These are phyloP conservation scores for Daboia siamensis DNA, from an alignment of 2,113 vertebrate genomes.

Conservation along the genomic window DNA sequence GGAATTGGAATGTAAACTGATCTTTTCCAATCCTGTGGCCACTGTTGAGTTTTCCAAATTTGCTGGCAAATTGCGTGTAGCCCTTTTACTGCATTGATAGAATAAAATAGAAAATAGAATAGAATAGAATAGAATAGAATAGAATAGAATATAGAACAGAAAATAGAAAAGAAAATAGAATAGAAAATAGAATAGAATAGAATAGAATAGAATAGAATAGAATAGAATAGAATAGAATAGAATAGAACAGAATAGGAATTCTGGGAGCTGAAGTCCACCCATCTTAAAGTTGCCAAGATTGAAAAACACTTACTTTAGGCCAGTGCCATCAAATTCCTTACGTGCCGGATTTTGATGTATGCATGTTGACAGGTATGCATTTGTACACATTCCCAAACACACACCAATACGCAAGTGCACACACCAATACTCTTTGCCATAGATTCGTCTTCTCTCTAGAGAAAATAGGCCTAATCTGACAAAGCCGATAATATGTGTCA, in stretches of 20 bases:
- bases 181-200: too few relatives aligned
- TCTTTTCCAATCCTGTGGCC: too few relatives aligned
- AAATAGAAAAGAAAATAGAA: too few relatives aligned
- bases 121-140: too few relatives aligned
- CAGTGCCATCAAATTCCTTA: not conserved
- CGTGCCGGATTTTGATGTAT: not conserved
- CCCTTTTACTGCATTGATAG: too few relatives aligned
- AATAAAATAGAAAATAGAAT: too few relatives aligned
- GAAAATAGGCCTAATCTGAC: not conserved
- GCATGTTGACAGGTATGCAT: not conserved
- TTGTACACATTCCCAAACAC: not conserved
- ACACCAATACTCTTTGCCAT: not conserved
- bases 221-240: too few relatives aligned
- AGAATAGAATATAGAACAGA: too few relatives aligned
- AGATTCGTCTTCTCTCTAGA: not conserved
- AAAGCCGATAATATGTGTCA: not conserved
- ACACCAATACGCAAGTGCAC: not conserved
- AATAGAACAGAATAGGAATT: too few relatives aligned
- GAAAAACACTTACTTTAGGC: not conserved
- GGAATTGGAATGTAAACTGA: too few relatives aligned
- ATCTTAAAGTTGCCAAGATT: not conserved
- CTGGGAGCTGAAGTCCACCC: not conserved
- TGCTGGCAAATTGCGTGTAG: too few relatives aligned
- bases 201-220: not conserved
- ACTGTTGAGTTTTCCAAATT: too few relatives aligned